A percentile compares a stretch with the other conserved stretches of the same genome.
Conservation (phyloP, 2,113 vertebrate species). For the Deroptyus accipitrinus region DNA sequence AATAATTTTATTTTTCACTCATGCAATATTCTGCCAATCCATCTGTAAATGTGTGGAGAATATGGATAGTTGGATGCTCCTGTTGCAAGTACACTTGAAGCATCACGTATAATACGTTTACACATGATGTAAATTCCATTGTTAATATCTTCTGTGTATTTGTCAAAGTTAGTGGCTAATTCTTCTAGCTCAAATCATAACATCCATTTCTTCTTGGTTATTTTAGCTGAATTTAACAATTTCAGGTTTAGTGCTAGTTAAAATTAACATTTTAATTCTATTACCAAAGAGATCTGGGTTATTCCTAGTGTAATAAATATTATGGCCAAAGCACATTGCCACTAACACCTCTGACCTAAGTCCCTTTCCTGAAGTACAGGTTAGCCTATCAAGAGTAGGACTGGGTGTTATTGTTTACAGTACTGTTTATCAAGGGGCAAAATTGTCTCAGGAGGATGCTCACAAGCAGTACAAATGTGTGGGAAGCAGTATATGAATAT, state of each 20-base stretch:
- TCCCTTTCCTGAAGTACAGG: neutral
- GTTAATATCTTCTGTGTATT: neutral
- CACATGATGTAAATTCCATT: neutral
- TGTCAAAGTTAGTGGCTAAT: neutral
- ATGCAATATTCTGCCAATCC: neutral
- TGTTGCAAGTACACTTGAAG: neutral
- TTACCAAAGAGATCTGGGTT: neutral
- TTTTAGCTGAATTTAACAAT: neutral
- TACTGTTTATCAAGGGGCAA: neutral
- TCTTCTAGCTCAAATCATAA: neutral
- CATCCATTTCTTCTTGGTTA: neutral
- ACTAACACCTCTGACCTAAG: neutral
- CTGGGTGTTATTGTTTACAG: neutral
- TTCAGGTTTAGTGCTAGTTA: neutral
- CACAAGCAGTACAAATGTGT: rapidly evolving
- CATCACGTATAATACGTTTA: neutral
- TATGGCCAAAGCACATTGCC: neutral
- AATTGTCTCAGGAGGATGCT: neutral
- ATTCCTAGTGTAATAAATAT: neutral
- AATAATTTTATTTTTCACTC: neutral
- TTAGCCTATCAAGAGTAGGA: neutral
- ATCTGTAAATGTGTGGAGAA: neutral
- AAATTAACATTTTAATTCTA: neutral
- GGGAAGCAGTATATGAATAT: neutral
- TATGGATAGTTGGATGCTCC: neutral